Percentiles rank a stretch among this genome's conserved stretches.
These are phyloP conservation scores for Phaenicophaeus curvirostris DNA, from an alignment of 2,797 vertebrate genomes.

Conservation along the genomic window DNA sequence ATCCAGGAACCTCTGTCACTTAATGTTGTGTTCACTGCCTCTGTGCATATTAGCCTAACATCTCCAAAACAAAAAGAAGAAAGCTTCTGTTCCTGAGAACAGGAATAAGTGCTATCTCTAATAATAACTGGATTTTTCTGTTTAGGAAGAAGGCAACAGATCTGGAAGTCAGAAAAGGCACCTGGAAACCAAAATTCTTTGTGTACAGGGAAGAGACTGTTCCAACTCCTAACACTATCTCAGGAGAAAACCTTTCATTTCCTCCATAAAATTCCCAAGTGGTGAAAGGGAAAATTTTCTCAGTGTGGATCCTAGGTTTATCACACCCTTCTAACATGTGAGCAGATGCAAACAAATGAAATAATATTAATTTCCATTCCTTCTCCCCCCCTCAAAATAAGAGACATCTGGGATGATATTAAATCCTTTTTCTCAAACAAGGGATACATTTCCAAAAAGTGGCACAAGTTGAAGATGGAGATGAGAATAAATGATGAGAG, in stretches of 20 bases:
- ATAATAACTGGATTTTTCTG: not conserved
- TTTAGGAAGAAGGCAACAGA: not conserved
- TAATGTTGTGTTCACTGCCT: not conserved
- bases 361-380: not conserved
- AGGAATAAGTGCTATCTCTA: not conserved
- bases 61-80: not conserved
- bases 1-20: not conserved
- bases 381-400: not conserved
- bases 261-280: not conserved
- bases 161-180: not conserved
- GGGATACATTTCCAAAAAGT: not conserved
- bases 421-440: not conserved
- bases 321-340: not conserved
- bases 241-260: not conserved
- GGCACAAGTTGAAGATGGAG: not conserved
- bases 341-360: not conserved
- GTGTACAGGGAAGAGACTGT: not conserved
- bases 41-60: fast-evolving
- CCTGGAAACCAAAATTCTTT: not conserved
- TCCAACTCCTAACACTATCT: not conserved
- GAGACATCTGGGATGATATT: not conserved
- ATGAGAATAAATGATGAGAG: not conserved
- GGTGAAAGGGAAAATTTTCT: not conserved
- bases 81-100: not conserved
- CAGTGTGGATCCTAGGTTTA: not conserved